Evolutionary conservation across 30 jellyfish, hydroid and myxozoan species (phyloP).

Genomic region (Chrysaora quinquecirrha): DNA sequence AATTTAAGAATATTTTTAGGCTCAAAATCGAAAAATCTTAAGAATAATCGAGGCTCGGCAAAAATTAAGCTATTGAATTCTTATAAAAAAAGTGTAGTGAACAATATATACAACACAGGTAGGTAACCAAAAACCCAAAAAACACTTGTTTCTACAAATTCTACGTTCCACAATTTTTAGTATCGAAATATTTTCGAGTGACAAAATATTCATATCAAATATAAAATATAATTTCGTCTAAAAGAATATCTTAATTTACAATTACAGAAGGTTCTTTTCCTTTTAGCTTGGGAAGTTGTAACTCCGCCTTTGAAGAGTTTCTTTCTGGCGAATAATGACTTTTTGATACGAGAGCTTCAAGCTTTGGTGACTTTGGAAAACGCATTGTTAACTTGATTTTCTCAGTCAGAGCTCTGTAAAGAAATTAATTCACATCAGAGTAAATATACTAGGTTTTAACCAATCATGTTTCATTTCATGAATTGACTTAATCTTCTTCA

Average conservation of each 20-base stretch:
- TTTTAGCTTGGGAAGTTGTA: slow-evolving; percentile 44
- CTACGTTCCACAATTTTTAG: too few relatives aligned
- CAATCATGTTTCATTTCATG: neutral
- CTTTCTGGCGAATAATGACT: neutral
- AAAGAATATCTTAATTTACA: slow-evolving; percentile 21
- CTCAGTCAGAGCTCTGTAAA: slow-evolving; percentile 24
- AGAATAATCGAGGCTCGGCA: too few relatives aligned
- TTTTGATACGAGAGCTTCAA: slow-evolving; percentile 38
- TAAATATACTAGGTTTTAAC: neutral
- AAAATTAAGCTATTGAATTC: too few relatives aligned
- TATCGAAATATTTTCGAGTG: too few relatives aligned
- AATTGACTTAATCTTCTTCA: neutral
- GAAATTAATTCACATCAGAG: neutral
- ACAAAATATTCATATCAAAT: too few relatives aligned
- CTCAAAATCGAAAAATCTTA: too few relatives aligned
- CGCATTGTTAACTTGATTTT: slow-evolving; percentile 57
- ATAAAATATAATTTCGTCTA: too few relatives aligned
- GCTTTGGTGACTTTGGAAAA: slow-evolving; percentile 70
- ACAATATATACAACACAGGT: too few relatives aligned
- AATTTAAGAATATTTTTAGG: too few relatives aligned
- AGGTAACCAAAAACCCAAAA: too few relatives aligned
- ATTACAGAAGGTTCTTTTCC: slow-evolving; percentile 53
- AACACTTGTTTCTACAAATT: too few relatives aligned
- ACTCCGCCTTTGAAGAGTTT: neutral
- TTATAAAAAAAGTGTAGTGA: too few relatives aligned